phyloP scores from a whole-genome alignment of 1,140 invertebrate species.

The Alviniconcha marisindica region DNA sequence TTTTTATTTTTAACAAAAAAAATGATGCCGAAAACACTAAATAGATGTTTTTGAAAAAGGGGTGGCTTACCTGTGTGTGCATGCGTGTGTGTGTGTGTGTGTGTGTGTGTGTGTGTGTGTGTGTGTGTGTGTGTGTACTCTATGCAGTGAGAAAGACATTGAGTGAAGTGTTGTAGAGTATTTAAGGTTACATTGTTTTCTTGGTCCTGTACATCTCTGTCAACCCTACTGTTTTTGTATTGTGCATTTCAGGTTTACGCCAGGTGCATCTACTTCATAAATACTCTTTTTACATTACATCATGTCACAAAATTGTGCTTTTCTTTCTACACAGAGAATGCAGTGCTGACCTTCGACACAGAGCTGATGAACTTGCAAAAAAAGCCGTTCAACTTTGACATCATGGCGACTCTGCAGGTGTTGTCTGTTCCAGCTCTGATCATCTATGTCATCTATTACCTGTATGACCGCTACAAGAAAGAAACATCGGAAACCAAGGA shows the following conservation, averaged over 20 bases:
- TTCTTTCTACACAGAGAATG: neutral
- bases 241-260: too few relatives aligned
- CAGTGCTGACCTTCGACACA: slow-evolving; percentile 52
- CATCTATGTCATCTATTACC: slow-evolving; percentile 41
- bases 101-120: neutral
- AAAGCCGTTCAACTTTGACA: slow-evolving; percentile 38
- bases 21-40: too few relatives aligned
- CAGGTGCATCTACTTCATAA: too few relatives aligned
- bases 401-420: slow-evolving; percentile 35
- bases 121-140: neutral
- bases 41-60: too few relatives aligned
- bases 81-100: slow-evolving; percentile 1
- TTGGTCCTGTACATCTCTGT: too few relatives aligned
- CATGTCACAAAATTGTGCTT: too few relatives aligned
- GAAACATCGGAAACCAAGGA: slow-evolving; percentile 33
- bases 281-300: too few relatives aligned
- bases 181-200: too few relatives aligned
- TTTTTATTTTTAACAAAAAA: neutral
- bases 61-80: neutral
- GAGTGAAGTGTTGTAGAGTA: too few relatives aligned
- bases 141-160: too few relatives aligned
- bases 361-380: slow-evolving; percentile 48
- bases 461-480: slow-evolving; percentile 46
- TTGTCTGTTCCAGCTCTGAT: slow-evolving; percentile 40
- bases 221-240: too few relatives aligned